Percentiles rank a stretch among this genome's conserved stretches.
These are phyloP conservation scores for Antennarius striatus DNA, from an alignment of 2,113 vertebrate species.

Conservation along the genomic window DNA sequence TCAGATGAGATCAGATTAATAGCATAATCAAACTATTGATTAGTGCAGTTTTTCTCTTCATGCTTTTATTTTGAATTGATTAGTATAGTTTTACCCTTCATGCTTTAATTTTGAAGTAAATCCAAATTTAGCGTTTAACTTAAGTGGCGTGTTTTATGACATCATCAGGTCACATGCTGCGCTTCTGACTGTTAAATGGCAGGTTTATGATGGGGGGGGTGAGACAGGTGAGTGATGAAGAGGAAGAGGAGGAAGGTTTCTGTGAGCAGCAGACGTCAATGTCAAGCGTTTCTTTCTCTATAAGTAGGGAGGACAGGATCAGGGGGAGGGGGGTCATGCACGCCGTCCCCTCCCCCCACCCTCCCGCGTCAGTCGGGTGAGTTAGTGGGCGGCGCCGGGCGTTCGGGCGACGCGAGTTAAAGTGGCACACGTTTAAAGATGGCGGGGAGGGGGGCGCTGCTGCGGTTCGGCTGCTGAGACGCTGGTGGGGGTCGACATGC, in stretches of 20 bases:
- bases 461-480: slow-evolving; percentile 22
- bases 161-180: slow-evolving; percentile 34
- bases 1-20: too few species aligned
- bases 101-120: too few species aligned
- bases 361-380: slow-evolving; percentile 40
- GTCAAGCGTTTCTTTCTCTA: slow-evolving; percentile 87
- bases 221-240: slow-evolving; percentile 1
- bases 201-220: neutral
- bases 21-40: too few species aligned
- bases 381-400: slow-evolving; percentile 44
- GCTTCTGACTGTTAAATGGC: slow-evolving; percentile 6
- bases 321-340: slow-evolving; percentile 65
- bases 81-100: neutral
- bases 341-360: slow-evolving; percentile 44
- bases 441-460: slow-evolving; percentile 19
- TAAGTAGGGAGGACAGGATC: slow-evolving; percentile 12
- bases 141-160: neutral
- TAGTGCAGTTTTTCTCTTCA: neutral
- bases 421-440: slow-evolving; percentile 26
- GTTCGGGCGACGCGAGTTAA: slow-evolving; percentile 70
- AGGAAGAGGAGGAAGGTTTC: slow-evolving; percentile 46
- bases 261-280: slow-evolving; percentile 81
- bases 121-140: too few species aligned
- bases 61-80: too few species aligned
- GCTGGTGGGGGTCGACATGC: slow-evolving; percentile 45